phyloP scores from a whole-genome alignment of 2,113 vertebrate species.

The Cheilinus undulatus region DNA sequence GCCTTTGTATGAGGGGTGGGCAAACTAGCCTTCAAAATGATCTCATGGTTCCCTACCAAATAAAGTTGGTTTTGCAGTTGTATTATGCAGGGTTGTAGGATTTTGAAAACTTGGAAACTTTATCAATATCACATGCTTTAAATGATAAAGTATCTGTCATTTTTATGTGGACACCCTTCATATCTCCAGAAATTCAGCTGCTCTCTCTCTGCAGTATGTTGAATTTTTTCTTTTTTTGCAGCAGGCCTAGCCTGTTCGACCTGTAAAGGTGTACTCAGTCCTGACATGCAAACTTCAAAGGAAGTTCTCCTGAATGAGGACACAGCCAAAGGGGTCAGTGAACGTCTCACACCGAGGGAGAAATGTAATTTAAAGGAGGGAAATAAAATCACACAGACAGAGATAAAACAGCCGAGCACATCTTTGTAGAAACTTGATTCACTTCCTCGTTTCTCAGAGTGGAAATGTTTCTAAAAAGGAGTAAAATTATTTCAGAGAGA shows the following conservation, averaged over 20 bases:
- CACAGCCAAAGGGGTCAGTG: neutral
- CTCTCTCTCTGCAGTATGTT: neutral
- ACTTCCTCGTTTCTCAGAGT: too few relatives aligned
- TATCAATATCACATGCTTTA: too few relatives aligned
- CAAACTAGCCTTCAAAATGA: too few relatives aligned
- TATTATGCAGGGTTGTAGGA: too few relatives aligned
- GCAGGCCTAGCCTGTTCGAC: neutral
- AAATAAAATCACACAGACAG: neutral
- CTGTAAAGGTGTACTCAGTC: neutral
- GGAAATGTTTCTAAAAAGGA: neutral
- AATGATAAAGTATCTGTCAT: too few relatives aligned
- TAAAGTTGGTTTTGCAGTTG: too few relatives aligned
- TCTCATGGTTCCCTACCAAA: too few relatives aligned
- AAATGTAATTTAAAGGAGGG: neutral
- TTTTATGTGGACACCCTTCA: too few relatives aligned
- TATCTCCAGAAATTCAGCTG: conserved; percentile 4
- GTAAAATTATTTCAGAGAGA: neutral
- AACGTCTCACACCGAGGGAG: neutral
- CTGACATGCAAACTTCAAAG: neutral
- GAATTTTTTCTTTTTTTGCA: neutral
- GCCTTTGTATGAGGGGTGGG: too few relatives aligned
- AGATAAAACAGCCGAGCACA: neutral
- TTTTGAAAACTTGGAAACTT: too few relatives aligned
- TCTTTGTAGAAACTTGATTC: too few relatives aligned
- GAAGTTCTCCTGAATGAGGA: neutral